These are phyloP conservation scores for Teleogryllus occipitalis DNA, from an alignment of 1,140 invertebrate genomes.

Conservation along the genomic window DNA sequence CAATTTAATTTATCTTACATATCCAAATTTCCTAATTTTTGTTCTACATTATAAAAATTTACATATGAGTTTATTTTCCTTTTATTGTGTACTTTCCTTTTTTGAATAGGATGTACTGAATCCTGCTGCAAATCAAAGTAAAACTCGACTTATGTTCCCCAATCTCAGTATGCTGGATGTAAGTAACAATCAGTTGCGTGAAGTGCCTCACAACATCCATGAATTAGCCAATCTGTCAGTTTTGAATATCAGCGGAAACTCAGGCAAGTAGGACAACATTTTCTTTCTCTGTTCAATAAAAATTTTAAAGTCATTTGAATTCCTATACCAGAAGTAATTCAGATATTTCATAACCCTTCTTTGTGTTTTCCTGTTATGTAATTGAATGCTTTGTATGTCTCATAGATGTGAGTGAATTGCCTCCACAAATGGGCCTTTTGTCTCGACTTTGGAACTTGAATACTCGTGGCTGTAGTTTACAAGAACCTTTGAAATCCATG, in stretches of 20 bases:
- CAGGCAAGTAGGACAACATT: conserved; percentile 40
- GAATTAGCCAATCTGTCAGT: conserved; percentile 84
- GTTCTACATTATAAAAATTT: neutral
- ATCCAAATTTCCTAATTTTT: too few species aligned
- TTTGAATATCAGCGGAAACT: conserved; percentile 86
- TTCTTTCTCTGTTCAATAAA: neutral
- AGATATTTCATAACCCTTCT: too few species aligned
- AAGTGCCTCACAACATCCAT: conserved; percentile 76
- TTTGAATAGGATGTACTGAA: conserved; percentile 13
- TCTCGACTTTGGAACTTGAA: conserved; percentile 93
- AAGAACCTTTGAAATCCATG: conserved; percentile 86
- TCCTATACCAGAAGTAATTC: neutral
- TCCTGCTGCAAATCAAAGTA: conserved; percentile 27
- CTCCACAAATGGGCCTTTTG: conserved; percentile 89
- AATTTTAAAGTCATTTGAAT: neutral
- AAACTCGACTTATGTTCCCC: conserved; percentile 75
- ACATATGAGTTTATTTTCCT: neutral
- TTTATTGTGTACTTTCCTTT: neutral
- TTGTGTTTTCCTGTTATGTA: too few species aligned
- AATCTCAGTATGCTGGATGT: conserved; percentile 92
- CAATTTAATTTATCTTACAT: too few species aligned
- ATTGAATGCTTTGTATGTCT: too few species aligned
- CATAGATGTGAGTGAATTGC: conserved; percentile 71
- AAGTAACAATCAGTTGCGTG: conserved; percentile 73
- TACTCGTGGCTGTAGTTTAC: conserved; percentile 78